Base-by-base conservation (phyloP, 2,113 vertebrate species). In the Catagonus wagneri region DNA sequence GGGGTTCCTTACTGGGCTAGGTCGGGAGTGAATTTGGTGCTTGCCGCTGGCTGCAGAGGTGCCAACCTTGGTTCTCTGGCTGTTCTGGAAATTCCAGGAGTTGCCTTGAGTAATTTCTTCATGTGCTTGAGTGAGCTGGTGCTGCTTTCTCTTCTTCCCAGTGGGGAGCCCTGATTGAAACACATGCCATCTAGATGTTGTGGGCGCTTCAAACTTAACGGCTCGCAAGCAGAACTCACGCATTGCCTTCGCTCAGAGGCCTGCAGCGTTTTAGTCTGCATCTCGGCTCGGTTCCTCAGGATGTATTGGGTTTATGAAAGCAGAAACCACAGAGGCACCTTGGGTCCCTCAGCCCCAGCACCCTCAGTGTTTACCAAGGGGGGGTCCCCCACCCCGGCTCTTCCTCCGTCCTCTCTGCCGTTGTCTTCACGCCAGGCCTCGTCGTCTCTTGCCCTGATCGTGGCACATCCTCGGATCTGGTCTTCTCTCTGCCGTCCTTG, bases 101-200 rank as follows among this genome's bases (percentile, higher is more conserved):
- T 78, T 32, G 13, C 68, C 29, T 78, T 74, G 63, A 87, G 68
- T 63, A 10, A 72, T 84, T 56, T 89, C 50, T 69, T 95, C 78
- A 72, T 89, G 60, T 92, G 25, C 44, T 80, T 65, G 74, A 75
- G 61, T 96, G 63, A 63, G 66, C 25, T 34, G 17, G 84, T 79
- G 10, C 44, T 89, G 91, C 71, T 90, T 83, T 79, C 61, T 76
- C 75, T 80, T 78, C 50, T 72, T 74, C 90, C 69, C 20, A 44
- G 1, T 52, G 4, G 22, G 69, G 87, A 78, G n/a, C 6, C 0
- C 52, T 50, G 56, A 86, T 78, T 7, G 14, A 86, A 39, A 22
- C 12, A 63, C 7, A 22, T 8, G 32, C 66, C 14, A 29, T 94
- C 76, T 88, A 74, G 83, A n/a, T 83, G 36, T 65, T 36, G 56